phyloP scores from a whole-genome alignment of 30 jellyfish, hydroid and myxozoan species.

The Turritopsis dohrnii region DNA sequence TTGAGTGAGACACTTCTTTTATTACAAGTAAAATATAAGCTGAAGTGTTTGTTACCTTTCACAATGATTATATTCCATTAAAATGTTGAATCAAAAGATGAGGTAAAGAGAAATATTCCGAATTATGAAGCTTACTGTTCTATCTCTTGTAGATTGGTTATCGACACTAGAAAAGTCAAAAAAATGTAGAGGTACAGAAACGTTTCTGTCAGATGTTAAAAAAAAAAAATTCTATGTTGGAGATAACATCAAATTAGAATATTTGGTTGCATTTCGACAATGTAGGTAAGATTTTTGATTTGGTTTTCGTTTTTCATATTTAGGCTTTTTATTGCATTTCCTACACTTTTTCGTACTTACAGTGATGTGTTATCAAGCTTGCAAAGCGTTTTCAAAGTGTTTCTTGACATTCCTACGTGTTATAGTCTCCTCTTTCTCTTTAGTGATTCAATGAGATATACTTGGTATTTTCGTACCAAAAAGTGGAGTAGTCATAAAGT shows the following conservation, averaged over 20 bases:
- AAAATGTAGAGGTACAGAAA: neutral
- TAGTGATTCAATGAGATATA: neutral
- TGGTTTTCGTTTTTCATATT: neutral
- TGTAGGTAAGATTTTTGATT: constrained; percentile 1
- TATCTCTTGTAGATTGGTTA: neutral
- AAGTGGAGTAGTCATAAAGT: neutral
- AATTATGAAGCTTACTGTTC: neutral
- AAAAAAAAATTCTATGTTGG: neutral
- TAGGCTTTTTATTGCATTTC: neutral
- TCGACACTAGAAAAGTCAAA: neutral
- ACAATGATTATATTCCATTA: too few species aligned
- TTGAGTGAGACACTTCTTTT: too few species aligned
- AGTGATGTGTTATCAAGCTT: too few species aligned
- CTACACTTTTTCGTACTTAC: too few species aligned
- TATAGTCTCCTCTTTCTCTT: neutral
- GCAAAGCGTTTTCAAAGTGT: neutral
- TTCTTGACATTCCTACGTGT: neutral
- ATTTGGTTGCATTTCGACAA: neutral
- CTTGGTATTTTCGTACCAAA: neutral
- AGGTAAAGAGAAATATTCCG: too few species aligned
- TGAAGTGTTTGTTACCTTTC: too few species aligned
- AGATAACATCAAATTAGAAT: neutral
- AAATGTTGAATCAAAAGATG: too few species aligned
- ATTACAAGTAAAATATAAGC: too few species aligned
- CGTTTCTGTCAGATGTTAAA: neutral